Evolutionary conservation across 1,140 invertebrate genomes (phyloP).

Genomic region (Zophobas atratus): DNA sequence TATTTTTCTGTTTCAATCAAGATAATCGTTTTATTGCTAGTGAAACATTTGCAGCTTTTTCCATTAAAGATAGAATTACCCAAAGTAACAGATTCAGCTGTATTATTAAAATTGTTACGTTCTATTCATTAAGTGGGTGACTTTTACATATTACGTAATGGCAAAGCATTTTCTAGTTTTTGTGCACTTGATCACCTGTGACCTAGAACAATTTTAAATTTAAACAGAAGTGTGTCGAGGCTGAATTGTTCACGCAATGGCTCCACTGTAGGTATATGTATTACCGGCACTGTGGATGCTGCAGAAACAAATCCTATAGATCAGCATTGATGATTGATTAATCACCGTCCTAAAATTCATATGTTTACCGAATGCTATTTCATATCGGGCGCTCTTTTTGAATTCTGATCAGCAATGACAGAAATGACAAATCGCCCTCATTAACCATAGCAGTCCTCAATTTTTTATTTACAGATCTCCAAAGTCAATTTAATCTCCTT

Average conservation of each 20-base stretch:
- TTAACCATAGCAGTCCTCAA: no score
- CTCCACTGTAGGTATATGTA: neutral
- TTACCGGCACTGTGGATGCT: neutral
- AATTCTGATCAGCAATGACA: neutral
- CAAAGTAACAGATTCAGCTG: no score
- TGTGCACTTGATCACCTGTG: neutral
- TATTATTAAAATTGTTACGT: no score
- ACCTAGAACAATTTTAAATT: neutral
- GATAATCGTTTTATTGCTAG: no score
- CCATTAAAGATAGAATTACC: no score
- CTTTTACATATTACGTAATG: neutral
- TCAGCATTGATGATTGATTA: neutral
- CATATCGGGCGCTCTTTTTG: neutral
- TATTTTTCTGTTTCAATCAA: no score
- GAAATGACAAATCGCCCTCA: neutral
- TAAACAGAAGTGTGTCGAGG: slow-evolving; percentile 3
- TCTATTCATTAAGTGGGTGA: neutral
- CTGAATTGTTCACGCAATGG: slow-evolving; percentile 3
- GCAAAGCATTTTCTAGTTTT: neutral
- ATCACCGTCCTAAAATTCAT: neutral
- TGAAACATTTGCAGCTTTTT: no score
- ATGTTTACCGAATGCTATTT: neutral
- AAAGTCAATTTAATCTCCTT: no score
- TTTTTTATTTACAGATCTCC: no score
- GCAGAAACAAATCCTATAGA: neutral